Evolutionary conservation across 2,113 vertebrate genomes (phyloP).

Genomic region (Athene cunicularia): DNA sequence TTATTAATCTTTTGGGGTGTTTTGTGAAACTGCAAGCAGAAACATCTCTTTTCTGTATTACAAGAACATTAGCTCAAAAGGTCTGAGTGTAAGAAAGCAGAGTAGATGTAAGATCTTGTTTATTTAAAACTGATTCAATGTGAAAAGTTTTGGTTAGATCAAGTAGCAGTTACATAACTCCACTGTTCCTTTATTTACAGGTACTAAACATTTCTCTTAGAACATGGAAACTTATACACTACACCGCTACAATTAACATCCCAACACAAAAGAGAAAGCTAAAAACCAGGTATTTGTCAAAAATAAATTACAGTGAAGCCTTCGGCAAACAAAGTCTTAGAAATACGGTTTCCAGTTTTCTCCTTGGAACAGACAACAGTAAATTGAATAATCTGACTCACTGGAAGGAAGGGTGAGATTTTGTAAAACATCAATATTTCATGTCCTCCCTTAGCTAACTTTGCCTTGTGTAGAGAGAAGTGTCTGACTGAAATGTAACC

Average conservation of each 20-base stretch:
- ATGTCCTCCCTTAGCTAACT: neutral
- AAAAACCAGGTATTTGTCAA: neutral
- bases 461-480: neutral
- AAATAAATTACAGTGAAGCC: neutral
- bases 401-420: neutral
- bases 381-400: neutral
- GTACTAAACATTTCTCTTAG: neutral
- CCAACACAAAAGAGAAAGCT: neutral
- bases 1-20: neutral
- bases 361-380: neutral
- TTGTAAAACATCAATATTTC: neutral
- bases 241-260: neutral
- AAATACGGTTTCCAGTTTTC: neutral
- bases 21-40: neutral
- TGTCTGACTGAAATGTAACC: neutral
- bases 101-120: neutral
- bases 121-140: neutral
- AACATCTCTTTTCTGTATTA: neutral
- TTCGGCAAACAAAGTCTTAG: neutral
- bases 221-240: neutral
- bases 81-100: neutral
- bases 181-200: neutral
- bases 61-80: neutral
- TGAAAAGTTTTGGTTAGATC: neutral
- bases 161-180: neutral